Evolutionary conservation across 1,140 invertebrate genomes (phyloP), one percentile per base, ranked within the genome.

Genomic region (Eciton burchellii): DNA sequence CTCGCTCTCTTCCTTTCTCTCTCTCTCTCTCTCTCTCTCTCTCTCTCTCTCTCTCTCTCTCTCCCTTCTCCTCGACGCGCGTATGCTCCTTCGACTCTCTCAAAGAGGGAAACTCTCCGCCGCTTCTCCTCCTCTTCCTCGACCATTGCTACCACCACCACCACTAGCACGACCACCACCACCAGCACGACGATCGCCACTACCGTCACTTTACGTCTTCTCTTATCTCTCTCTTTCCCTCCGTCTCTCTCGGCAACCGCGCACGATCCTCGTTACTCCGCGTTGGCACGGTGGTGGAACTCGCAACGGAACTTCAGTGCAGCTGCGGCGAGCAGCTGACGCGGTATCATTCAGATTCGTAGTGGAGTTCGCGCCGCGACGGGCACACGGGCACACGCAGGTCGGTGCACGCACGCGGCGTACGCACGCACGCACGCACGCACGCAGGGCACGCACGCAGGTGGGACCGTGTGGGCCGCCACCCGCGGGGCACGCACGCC

Each of bases 241-340:
- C 41, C 45, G 52, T 8, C 57, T 73, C 57, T 54, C 72, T 76
- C 49, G 14, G 71, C 47, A 21, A 47, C 45, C 57, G 59, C 19
- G 76, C 71, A 82, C 57, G 74, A 83, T 83, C 62, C 57, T 84
- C 65, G 62, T 86, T 82, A 68, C 81, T 66, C 72, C 43, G 45
- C 66, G 59, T 47, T 26, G n/a, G 52, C 43, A 59, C 82, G 49
- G 86, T 84, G 86, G 87, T 85, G 79, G 87, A 85, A 81, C 59
- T 87, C 77, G 83, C 65, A 88, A 88, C 87, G 87, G 87, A 88
- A 88, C 87, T 88, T 86, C 72, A 89, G 88, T 90, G 88, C 88
- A 87, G 86, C 86, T 86, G 86, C 84, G 83, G 63, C 88, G 83
- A 88, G 89, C 89, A 90, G 89, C 89, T 90, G 89, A 90, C 89